Percentiles rank a stretch among this genome's conserved stretches.
These are phyloP conservation scores for Zalophus californianus DNA, from an alignment of 2,797 vertebrate species.

Conservation along the genomic window DNA sequence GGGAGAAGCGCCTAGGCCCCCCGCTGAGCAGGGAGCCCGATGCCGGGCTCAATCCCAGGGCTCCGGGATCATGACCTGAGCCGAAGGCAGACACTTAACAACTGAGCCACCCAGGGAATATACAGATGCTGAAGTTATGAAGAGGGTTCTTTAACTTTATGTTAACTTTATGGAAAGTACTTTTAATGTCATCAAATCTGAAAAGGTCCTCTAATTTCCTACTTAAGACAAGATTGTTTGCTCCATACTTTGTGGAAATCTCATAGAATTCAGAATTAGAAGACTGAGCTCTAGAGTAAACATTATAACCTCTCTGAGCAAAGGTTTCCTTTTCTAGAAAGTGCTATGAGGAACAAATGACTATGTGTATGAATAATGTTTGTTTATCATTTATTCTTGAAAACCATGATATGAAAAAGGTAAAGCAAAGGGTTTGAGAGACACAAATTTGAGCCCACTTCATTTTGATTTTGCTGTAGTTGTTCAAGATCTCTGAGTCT, in stretches of 20 bases:
- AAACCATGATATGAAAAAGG: background rate
- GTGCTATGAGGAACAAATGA: background rate
- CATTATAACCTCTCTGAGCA: background rate
- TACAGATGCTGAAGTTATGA: background rate
- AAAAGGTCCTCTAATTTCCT: background rate
- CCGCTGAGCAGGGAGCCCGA: no score
- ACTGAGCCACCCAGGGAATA: background rate
- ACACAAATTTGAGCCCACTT: background rate
- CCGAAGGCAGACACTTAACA: no score
- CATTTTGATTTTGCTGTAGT: background rate
- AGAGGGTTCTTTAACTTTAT: background rate
- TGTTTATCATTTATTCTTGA: slow-evolving; percentile 47
- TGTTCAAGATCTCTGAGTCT: background rate
- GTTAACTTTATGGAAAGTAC: background rate
- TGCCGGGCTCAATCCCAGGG: no score
- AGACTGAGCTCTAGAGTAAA: background rate
- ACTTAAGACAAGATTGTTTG: background rate
- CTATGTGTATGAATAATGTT: background rate
- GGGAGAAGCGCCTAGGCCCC: no score
- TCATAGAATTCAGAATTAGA: background rate
- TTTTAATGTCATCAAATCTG: background rate
- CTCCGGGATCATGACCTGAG: no score
- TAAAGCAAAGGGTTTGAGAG: background rate
- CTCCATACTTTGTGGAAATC: background rate
- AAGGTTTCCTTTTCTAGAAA: background rate